Conservation (phyloP, 2,888 invertebrate species). For the Apoda limacodes region DNA sequence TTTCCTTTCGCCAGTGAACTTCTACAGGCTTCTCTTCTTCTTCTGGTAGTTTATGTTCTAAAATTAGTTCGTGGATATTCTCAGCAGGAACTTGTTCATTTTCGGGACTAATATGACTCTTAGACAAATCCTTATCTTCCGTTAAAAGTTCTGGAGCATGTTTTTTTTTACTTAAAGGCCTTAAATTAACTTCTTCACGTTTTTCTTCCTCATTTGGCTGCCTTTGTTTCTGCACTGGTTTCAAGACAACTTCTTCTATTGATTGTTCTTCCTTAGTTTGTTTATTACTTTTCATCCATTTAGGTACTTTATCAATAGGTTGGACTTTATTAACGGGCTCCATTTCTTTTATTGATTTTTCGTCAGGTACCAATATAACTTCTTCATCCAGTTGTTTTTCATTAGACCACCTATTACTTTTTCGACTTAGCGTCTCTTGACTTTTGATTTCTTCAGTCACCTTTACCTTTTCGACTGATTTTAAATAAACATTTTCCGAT, state of each 20-base stretch:
- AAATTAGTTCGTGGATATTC: too few relatives aligned
- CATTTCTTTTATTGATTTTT: constrained; percentile 26
- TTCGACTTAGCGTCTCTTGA: too few relatives aligned
- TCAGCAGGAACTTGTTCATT: constrained; percentile 33
- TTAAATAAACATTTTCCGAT: too few relatives aligned
- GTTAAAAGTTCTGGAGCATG: constrained; percentile 32
- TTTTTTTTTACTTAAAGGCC: constrained; percentile 24
- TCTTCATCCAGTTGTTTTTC: too few relatives aligned
- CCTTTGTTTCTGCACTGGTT: constrained; percentile 41
- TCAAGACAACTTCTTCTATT: constrained; percentile 58
- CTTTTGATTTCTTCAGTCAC: too few relatives aligned
- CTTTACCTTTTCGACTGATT: too few relatives aligned
- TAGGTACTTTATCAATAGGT: too few relatives aligned
- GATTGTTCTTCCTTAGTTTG: constrained; percentile 39
- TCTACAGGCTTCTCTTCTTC: constrained; percentile 43
- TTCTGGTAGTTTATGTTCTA: too few relatives aligned
- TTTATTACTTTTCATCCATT: constrained; percentile 38
- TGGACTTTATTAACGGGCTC: too few relatives aligned
- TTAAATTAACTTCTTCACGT: constrained; percentile 28
- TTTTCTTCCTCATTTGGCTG: constrained; percentile 34
- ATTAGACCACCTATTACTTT: too few relatives aligned
- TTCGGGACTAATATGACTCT: constrained; percentile 25
- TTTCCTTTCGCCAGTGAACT: constrained; percentile 28
- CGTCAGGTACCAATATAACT: constrained; percentile 29
- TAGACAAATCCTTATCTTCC: constrained; percentile 33